Conservation (phyloP, 2,797 vertebrate species). For the Anableps anableps region DNA sequence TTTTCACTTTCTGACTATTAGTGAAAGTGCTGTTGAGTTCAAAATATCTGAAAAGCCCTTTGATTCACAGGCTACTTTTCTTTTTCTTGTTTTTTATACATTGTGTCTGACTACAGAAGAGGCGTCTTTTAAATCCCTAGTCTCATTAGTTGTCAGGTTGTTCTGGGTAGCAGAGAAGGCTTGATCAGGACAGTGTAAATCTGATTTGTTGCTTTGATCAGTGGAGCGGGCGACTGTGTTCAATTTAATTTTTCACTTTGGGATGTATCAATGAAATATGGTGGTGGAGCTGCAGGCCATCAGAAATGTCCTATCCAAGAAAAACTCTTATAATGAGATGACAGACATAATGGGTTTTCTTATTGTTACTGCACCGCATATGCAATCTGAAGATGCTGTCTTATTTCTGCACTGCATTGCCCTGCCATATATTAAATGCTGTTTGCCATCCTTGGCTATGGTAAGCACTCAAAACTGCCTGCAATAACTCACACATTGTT, state of each 20-base stretch:
- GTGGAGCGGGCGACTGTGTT: slow-evolving; percentile 74
- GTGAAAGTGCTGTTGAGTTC: background rate
- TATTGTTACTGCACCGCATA: slow-evolving; percentile 22
- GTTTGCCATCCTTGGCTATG: slow-evolving; percentile 13
- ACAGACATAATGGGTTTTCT: slow-evolving; percentile 25
- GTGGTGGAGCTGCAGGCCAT: slow-evolving; percentile 64
- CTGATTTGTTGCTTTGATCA: slow-evolving; percentile 78
- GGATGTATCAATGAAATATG: slow-evolving; percentile 58
- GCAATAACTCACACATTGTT: background rate
- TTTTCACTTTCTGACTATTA: background rate
- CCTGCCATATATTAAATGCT: slow-evolving; percentile 2
- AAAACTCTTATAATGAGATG: slow-evolving; percentile 70
- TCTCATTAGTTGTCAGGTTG: slow-evolving; percentile 49
- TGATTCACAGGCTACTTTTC: slow-evolving; percentile 18
- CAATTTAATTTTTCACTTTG: slow-evolving; percentile 81
- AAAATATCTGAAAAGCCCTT: slow-evolving; percentile 1
- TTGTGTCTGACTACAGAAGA: slow-evolving; percentile 40
- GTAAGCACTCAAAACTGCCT: background rate
- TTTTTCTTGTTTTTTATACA: slow-evolving; percentile 22
- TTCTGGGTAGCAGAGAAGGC: slow-evolving; percentile 43
- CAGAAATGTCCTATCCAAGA: slow-evolving; percentile 53
- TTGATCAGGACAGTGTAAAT: slow-evolving; percentile 66
- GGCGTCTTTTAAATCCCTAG: slow-evolving; percentile 58
- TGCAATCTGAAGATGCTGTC: slow-evolving; percentile 16
- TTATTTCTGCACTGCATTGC: slow-evolving; percentile 9